These are phyloP conservation scores for Eupeodes latifasciatus DNA, from an alignment of 2,888 invertebrate genomes.

Conservation along the genomic window DNA sequence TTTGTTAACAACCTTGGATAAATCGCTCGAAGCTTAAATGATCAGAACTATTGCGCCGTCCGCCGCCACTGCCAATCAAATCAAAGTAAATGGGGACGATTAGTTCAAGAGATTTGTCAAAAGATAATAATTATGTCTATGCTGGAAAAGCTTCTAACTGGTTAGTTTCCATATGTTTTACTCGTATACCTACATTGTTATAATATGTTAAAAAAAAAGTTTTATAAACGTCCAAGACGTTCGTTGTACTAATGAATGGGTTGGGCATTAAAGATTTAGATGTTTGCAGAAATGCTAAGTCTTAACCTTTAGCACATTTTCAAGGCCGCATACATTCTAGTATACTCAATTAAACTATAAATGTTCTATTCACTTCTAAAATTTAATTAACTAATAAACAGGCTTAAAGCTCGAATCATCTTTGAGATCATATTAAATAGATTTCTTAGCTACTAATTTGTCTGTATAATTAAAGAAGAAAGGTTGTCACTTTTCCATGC, in stretches of 20 bases:
- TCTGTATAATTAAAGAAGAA: no score
- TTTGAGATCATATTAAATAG: no score
- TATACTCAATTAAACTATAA: background rate
- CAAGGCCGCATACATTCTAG: background rate
- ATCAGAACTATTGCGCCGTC: background rate
- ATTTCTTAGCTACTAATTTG: no score
- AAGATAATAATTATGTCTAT: background rate
- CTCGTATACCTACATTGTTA: background rate
- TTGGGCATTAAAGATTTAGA: background rate
- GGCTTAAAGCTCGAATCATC: no score
- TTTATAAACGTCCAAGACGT: background rate
- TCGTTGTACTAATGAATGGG: background rate
- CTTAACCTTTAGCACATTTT: background rate
- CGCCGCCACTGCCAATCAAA: background rate
- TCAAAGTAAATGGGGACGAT: background rate
- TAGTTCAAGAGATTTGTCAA: slow-evolving; percentile 22
- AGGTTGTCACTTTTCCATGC: no score
- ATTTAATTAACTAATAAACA: no score
- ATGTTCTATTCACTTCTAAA: background rate
- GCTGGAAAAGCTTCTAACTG: background rate
- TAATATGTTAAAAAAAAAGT: background rate
- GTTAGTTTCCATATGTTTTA: background rate
- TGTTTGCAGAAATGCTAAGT: background rate
- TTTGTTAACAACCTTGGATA: slow-evolving; percentile 40
- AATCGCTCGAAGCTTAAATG: slow-evolving; percentile 21